A percentile compares a stretch with the other conserved stretches of the same genome.
Conservation (phyloP, 2,888 invertebrate species). For the Pseudeuparius sepicola region DNA sequence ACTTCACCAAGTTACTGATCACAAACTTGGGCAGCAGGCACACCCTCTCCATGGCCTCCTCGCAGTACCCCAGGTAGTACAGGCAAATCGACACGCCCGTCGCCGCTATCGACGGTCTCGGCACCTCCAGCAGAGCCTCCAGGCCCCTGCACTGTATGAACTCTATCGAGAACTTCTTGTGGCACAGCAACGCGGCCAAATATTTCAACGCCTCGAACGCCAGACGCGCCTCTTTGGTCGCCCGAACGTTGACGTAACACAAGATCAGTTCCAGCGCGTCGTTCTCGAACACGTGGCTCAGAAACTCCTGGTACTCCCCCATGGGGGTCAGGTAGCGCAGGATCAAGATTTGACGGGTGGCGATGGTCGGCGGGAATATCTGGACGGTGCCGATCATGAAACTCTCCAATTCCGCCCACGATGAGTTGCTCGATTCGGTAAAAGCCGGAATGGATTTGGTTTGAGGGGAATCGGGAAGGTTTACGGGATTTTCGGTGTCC, state of each 20-base stretch:
- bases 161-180: slow-evolving; percentile 96
- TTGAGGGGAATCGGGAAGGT: slow-evolving; percentile 18
- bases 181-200: slow-evolving; percentile 86
- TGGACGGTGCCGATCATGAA: slow-evolving; percentile 84
- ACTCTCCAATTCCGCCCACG: slow-evolving; percentile 85
- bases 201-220: slow-evolving; percentile 96
- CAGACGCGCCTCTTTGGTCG: slow-evolving; percentile 81
- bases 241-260: slow-evolving; percentile 79
- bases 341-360: slow-evolving; percentile 87
- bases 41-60: slow-evolving; percentile 95
- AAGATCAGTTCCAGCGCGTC: slow-evolving; percentile 84
- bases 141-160: slow-evolving; percentile 85
- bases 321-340: slow-evolving; percentile 90
- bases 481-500: slow-evolving; percentile 16
- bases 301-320: slow-evolving; percentile 96
- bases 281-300: slow-evolving; percentile 88
- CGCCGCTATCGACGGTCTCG: slow-evolving; percentile 88
- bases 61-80: slow-evolving; percentile 93
- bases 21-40: slow-evolving; percentile 74
- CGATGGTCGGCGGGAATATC: slow-evolving; percentile 79
- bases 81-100: slow-evolving; percentile 94
- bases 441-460: slow-evolving; percentile 24
- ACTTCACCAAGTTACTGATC: slow-evolving; percentile 68
- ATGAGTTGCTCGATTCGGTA: slow-evolving; percentile 68
- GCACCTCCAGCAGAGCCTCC: slow-evolving; percentile 77